phyloP scores from a whole-genome alignment of 2,888 invertebrate genomes.

The Acronicta aceris region DNA sequence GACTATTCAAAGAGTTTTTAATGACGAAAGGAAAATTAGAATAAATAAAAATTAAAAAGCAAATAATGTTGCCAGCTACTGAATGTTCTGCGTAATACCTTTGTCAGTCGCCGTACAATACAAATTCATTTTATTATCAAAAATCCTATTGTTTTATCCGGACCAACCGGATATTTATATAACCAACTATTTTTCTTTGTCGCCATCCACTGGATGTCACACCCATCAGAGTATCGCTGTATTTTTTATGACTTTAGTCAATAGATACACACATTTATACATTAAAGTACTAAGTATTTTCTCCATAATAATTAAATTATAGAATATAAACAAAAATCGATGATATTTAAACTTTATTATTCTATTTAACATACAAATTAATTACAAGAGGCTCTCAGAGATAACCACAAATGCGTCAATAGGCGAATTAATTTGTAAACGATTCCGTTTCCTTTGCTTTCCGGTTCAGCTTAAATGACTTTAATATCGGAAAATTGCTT shows the following conservation, averaged over 20 bases:
- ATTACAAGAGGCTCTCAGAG: too few species aligned
- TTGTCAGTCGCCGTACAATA: neutral
- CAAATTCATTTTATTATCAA: neutral
- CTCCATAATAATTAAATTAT: too few species aligned
- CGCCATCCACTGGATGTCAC: neutral
- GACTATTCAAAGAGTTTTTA: neutral
- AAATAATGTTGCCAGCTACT: neutral
- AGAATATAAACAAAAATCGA: too few species aligned
- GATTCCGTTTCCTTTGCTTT: constrained; percentile 27
- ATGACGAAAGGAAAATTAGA: too few species aligned
- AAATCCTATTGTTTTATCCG: neutral
- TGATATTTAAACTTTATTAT: too few species aligned
- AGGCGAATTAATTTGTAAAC: neutral
- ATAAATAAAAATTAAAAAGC: neutral
- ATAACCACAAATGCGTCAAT: neutral
- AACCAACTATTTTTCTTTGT: neutral
- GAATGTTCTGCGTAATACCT: neutral
- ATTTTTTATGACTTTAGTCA: too few species aligned
- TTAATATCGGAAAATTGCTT: constrained; percentile 61
- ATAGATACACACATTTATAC: too few species aligned
- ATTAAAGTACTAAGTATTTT: too few species aligned
- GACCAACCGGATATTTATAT: neutral
- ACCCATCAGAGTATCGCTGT: neutral
- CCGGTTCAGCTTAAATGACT: constrained; percentile 49
- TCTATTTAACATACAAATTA: too few species aligned